Evolutionary conservation across 2,888 invertebrate species (phyloP).

Genomic region (Caenorhabditis virilis): DNA sequence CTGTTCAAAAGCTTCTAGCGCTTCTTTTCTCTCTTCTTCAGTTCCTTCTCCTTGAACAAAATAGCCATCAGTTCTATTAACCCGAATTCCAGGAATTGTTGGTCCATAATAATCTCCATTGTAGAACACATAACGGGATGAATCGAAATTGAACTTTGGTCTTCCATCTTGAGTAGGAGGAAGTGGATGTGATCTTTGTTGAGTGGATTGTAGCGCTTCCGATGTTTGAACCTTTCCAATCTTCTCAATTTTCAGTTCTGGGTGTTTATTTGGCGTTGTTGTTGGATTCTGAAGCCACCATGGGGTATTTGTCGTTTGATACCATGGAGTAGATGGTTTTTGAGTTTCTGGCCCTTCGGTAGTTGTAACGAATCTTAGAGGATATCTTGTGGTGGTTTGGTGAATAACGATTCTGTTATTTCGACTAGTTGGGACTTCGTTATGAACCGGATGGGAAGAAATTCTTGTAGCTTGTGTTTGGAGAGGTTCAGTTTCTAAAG

Average conservation of each 20-base stretch:
- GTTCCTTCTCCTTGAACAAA: constrained; percentile 21
- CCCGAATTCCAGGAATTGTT: constrained; percentile 42
- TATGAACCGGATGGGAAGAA: too few species aligned
- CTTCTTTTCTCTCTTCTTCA: constrained; percentile 19
- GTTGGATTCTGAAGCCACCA: constrained; percentile 35
- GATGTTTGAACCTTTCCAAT: constrained; percentile 5
- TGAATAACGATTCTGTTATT: too few species aligned
- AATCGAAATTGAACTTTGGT: constrained; percentile 31
- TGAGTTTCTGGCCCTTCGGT: too few species aligned
- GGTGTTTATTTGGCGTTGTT: constrained; percentile 12
- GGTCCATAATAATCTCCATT: constrained; percentile 49
- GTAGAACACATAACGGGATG: constrained; percentile 39
- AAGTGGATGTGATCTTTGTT: not conserved
- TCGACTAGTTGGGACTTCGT: constrained; percentile 15
- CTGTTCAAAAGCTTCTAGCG: constrained; percentile 25
- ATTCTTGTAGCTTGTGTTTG: too few species aligned
- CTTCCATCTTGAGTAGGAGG: not conserved
- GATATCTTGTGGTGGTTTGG: not conserved
- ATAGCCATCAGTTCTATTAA: constrained; percentile 23
- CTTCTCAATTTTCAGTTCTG: constrained; percentile 31
- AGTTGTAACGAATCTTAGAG: too few species aligned
- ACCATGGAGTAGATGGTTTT: constrained; percentile 35
- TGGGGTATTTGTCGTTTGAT: constrained; percentile 23
- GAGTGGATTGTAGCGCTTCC: not conserved
- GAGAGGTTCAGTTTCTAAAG: too few species aligned